Evolutionary conservation across 2,797 vertebrate species (phyloP).

Genomic region (Hemibagrus guttatus): DNA sequence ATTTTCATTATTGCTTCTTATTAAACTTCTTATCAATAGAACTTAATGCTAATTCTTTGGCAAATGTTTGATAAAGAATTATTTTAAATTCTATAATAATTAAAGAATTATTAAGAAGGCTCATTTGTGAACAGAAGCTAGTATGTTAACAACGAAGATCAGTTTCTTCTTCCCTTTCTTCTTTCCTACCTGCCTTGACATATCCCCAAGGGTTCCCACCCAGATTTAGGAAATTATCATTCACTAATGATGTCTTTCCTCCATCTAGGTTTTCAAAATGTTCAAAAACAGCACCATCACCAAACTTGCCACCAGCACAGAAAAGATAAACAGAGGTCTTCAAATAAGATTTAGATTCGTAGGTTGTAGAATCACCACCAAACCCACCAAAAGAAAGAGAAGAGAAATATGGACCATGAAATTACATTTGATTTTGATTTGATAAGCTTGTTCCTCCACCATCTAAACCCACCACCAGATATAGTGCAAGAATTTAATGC

Average conservation of each 20-base stretch:
- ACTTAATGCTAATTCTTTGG: not conserved
- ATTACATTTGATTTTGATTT: not conserved
- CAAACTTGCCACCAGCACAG: not conserved
- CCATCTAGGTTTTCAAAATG: not conserved
- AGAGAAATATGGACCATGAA: not conserved
- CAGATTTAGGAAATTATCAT: no score
- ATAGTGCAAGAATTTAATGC: not conserved
- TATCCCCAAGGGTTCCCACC: not conserved
- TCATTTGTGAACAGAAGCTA: not conserved
- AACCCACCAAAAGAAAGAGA: not conserved
- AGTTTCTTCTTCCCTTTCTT: not conserved
- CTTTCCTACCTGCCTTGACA: not conserved
- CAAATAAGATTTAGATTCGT: not conserved
- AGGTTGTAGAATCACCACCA: not conserved
- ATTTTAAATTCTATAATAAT: no score
- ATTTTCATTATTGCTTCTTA: not conserved
- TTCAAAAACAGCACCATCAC: slow-evolving; percentile 25
- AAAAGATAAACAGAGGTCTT: not conserved
- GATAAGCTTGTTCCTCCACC: not conserved
- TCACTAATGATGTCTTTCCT: not conserved
- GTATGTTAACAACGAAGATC: not conserved
- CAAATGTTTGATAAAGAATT: not conserved
- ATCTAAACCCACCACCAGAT: slow-evolving; percentile 53
- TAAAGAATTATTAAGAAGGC: not conserved
- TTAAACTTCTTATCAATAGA: not conserved